phyloP scores from a whole-genome alignment of 2,888 invertebrate genomes.

The Drosophila trichaetosa region DNA sequence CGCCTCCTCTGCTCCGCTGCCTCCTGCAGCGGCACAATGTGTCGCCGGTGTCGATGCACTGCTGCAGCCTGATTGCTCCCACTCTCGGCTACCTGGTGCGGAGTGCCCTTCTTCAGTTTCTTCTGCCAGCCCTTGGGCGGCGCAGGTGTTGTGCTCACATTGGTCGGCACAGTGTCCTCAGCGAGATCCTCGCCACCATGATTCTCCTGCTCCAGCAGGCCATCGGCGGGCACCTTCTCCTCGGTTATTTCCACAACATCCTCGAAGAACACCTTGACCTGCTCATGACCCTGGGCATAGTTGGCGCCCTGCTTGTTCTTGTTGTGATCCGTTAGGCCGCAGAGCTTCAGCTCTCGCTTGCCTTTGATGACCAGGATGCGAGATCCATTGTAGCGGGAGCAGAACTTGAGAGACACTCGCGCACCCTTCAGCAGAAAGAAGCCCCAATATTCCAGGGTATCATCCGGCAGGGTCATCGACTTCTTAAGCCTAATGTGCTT shows the following conservation, averaged over 20 bases:
- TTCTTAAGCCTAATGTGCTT: constrained; percentile 92
- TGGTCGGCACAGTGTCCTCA: constrained; percentile 53
- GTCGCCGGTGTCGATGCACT: constrained; percentile 7
- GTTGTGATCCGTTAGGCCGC: constrained; percentile 90
- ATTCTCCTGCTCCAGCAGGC: constrained; percentile 80
- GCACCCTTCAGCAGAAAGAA: constrained; percentile 93
- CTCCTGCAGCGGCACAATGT: constrained; percentile 4
- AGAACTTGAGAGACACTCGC: constrained; percentile 91
- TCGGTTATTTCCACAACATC: constrained; percentile 86
- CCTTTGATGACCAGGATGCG: constrained; percentile 93
- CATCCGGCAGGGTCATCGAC: constrained; percentile 93
- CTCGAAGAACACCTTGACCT: constrained; percentile 87
- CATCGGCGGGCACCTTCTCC: constrained; percentile 63
- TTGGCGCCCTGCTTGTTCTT: constrained; percentile 88
- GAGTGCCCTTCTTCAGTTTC: constrained; percentile 76
- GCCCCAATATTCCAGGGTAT: constrained; percentile 95
- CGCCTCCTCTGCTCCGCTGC: constrained; percentile 51
- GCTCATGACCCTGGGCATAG: constrained; percentile 84
- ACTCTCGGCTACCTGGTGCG: constrained; percentile 16
- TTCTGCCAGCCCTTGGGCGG: constrained; percentile 46
- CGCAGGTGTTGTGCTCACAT: constrained; percentile 10
- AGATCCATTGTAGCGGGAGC: constrained; percentile 92
- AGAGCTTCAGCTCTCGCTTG: constrained; percentile 90
- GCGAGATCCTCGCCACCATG: constrained; percentile 82
- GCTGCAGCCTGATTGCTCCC: background rate